These are phyloP conservation scores for Hydrozoanthus tunicans DNA, from an alignment of 64 coral and sea anemone species.

Conservation along the genomic window DNA sequence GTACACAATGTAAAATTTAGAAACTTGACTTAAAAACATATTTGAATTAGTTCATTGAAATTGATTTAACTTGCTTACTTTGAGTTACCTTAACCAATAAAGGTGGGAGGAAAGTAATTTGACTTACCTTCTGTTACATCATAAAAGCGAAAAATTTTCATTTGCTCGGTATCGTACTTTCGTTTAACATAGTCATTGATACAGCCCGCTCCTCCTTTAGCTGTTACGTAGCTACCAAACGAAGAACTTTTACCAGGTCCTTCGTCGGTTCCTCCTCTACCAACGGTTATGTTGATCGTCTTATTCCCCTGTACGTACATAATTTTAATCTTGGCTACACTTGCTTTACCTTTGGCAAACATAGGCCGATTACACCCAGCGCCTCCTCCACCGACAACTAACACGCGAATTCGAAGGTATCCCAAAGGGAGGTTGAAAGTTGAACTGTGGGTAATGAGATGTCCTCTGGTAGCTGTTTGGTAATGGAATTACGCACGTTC, in stretches of 20 bases:
- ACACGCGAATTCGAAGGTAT: neutral
- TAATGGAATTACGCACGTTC: too few species aligned
- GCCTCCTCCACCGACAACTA: slow-evolving; percentile 21
- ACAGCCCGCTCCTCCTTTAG: neutral
- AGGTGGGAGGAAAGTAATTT: too few species aligned
- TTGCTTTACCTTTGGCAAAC: neutral
- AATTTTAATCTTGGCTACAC: neutral
- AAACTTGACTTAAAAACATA: too few species aligned
- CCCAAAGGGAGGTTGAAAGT: neutral
- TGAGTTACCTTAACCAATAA: too few species aligned
- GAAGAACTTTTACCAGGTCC: neutral
- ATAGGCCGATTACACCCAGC: neutral
- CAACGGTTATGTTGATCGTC: neutral
- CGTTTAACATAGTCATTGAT: neutral
- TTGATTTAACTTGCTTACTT: too few species aligned
- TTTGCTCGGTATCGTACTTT: neutral
- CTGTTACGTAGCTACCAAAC: neutral
- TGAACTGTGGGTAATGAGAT: neutral
- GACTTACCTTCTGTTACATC: slow-evolving; percentile 31
- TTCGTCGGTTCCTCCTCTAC: neutral
- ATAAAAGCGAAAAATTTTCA: slow-evolving; percentile 2
- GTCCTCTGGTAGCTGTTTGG: too few species aligned
- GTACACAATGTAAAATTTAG: too few species aligned
- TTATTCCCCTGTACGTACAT: neutral
- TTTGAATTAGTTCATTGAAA: too few species aligned